Evolutionary conservation across 2,113 vertebrate species (phyloP).

Genomic region (Sakesphorus luctuosus): DNA sequence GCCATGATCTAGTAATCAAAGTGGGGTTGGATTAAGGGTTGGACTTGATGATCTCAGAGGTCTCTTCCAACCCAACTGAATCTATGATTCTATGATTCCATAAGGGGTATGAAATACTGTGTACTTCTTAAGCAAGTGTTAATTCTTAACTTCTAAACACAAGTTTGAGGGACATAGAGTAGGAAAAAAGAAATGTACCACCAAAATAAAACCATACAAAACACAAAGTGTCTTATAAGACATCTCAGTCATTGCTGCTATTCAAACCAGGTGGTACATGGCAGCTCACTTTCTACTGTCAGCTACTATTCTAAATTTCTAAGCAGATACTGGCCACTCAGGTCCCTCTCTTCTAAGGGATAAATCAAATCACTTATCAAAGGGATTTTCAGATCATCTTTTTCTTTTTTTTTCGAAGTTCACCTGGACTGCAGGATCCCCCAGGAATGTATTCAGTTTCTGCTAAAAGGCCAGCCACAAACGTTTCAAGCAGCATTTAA

Average conservation of each 20-base stretch:
- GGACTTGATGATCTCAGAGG: too few relatives aligned
- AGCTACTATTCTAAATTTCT: not conserved
- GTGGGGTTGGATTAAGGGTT: too few relatives aligned
- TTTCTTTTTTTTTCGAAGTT: not conserved
- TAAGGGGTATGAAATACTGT: not conserved
- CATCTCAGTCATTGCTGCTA: not conserved
- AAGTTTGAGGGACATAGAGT: not conserved
- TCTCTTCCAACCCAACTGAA: too few relatives aligned
- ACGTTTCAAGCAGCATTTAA: not conserved
- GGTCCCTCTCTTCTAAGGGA: not conserved
- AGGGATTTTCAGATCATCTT: not conserved
- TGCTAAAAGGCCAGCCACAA: not conserved
- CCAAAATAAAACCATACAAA: not conserved
- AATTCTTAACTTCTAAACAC: not conserved
- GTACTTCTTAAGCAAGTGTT: not conserved
- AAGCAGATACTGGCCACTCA: not conserved
- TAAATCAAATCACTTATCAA: not conserved
- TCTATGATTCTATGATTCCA: too few relatives aligned
- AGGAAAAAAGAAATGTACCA: not conserved
- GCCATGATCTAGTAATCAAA: too few relatives aligned
- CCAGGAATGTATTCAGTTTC: not conserved
- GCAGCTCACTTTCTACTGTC: not conserved
- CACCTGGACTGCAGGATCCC: not conserved
- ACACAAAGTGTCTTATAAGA: not conserved
- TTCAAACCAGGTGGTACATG: not conserved